Conservation (phyloP, 92 coral and sea anemone genomes). For the Parazoanthus atlanticus region DNA sequence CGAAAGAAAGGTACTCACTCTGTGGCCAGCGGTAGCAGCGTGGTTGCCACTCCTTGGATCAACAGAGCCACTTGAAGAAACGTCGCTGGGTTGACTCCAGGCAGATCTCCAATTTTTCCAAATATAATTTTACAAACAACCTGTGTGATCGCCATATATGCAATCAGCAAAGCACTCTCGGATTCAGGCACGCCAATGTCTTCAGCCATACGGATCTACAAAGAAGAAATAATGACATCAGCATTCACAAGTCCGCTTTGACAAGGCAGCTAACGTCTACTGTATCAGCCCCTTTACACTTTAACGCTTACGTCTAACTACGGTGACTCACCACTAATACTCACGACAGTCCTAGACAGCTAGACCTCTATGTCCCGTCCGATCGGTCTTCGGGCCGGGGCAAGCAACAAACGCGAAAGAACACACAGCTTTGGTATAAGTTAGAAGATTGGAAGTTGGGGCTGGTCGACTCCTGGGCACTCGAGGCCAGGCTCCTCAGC, state of each 20-base stretch:
- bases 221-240: slow-evolving; percentile 15
- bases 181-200: slow-evolving; percentile 73
- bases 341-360: slow-evolving; percentile 42
- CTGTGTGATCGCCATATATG: slow-evolving; percentile 78
- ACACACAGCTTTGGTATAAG: slow-evolving; percentile 39
- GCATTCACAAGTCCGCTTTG: neutral
- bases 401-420: slow-evolving; percentile 36
- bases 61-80: slow-evolving; percentile 64
- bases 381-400: slow-evolving; percentile 45
- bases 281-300: neutral
- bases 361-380: slow-evolving; percentile 43
- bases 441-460: slow-evolving; percentile 40
- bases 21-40: slow-evolving; percentile 66
- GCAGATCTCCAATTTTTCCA: slow-evolving; percentile 70
- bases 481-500: slow-evolving; percentile 41
- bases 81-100: slow-evolving; percentile 51
- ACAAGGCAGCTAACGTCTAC: neutral
- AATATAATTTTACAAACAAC: slow-evolving; percentile 68
- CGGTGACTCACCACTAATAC: slow-evolving; percentile 43
- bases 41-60: slow-evolving; percentile 59
- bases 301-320: neutral
- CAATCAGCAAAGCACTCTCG: slow-evolving; percentile 73
- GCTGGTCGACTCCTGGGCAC: slow-evolving; percentile 22
- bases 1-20: slow-evolving; percentile 11
- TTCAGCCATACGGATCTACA: slow-evolving; percentile 74